Evolutionary conservation across 2,888 invertebrate species (phyloP).

Genomic region (Uloborus plumipes): DNA sequence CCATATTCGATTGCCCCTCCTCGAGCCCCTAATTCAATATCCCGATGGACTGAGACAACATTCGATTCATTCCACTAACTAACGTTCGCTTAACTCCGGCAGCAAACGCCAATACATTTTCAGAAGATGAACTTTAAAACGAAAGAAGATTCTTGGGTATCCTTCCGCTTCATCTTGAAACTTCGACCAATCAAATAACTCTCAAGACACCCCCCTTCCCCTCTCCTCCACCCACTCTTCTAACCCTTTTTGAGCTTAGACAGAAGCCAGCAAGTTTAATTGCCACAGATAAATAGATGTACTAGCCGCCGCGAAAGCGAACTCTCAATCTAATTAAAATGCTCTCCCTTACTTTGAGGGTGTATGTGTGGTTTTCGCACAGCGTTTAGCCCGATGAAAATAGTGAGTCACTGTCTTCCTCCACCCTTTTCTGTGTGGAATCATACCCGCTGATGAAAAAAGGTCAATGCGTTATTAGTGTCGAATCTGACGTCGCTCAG

Average conservation of each 20-base stretch:
- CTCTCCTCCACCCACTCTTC: neutral
- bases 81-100: neutral
- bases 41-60: neutral
- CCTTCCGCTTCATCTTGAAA: neutral
- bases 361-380: conserved; percentile 47
- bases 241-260: conserved; percentile 11
- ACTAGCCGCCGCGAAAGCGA: conserved; percentile 5
- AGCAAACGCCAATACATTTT: no score
- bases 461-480: no score
- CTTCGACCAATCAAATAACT: conserved; percentile 5
- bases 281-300: conserved; percentile 43
- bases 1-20: neutral
- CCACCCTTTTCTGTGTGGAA: neutral
- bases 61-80: neutral
- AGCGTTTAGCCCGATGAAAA: conserved; percentile 36
- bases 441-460: no score
- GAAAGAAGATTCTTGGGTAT: neutral
- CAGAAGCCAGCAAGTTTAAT: conserved; percentile 34
- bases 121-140: neutral
- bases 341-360: neutral
- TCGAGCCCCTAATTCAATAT: neutral
- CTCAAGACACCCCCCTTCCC: neutral
- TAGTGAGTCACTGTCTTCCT: conserved; percentile 27
- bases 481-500: no score
- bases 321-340: conserved; percentile 56